Base-by-base conservation (phyloP, 2,113 vertebrate genomes). In the Anarrhichthys ocellatus region DNA sequence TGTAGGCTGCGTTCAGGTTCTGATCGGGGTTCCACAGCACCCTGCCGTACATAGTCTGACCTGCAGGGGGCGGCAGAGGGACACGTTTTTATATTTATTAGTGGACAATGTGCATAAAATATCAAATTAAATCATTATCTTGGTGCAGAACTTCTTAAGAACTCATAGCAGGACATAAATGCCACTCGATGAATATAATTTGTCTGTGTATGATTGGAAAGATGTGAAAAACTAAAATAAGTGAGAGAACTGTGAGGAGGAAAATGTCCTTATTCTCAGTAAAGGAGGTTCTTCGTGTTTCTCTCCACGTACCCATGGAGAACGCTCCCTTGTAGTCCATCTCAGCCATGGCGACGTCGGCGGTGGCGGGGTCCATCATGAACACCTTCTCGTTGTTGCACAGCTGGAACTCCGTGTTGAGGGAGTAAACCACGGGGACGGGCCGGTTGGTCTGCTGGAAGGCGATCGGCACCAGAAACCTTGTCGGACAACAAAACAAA, bases 321-420 rank as follows among this genome's bases (percentile, higher is more conserved):
- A 99, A 99, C 0, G 98, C 96, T 68, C 98, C 98, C 91, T 98
- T 99, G 93, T 99, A 99, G 92, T 99, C 98, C 98, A 99, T 99
- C 94, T 99, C 98, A 46, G 97, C 96, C 94, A 99, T 92, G 0
- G 98, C 96, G 93, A 99, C 96, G 15, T 97, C 96, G 0, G 95
- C 83, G 0, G 88, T 92, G 78, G 94, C 96, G 4, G 98, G 98
- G 46, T 99, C 98, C 97, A 99, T 96, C 52, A 98, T 91, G 81
- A 99, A 99, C 15, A 99, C 96, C 87, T 99, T 99, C 81, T 99
- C 98, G 0, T 99, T 99, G 90, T 99, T 99, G 73, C 97, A 99
- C 56, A 99, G 96, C 94, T 99, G 98, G 67, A 99, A 99, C 85
- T 99, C 98, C 0, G 98, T 99, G 87, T 99, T 99, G 46, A 99